Evolutionary conservation across 2,113 vertebrate species (phyloP).

Genomic region (Sardina pilchardus): DNA sequence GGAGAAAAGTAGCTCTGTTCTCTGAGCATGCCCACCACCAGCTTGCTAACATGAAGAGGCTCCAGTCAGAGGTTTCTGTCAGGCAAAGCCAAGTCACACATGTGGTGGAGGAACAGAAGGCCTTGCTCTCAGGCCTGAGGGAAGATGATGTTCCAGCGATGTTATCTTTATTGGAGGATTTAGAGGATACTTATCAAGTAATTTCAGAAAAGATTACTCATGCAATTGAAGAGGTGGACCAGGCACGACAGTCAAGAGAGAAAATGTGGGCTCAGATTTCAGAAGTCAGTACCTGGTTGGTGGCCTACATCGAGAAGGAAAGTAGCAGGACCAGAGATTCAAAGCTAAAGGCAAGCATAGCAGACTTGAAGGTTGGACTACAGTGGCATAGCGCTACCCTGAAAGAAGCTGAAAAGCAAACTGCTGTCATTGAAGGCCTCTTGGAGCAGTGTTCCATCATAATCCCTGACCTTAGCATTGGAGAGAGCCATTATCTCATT

Average conservation of each 20-base stretch:
- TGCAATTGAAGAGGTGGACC: conserved; percentile 73
- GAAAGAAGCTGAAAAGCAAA: conserved; percentile 66
- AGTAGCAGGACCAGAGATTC: conserved; percentile 41
- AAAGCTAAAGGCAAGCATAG: conserved; percentile 44
- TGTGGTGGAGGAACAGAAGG: conserved; percentile 66
- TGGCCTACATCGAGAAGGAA: conserved; percentile 52
- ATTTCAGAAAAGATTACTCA: conserved; percentile 70
- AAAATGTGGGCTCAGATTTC: conserved; percentile 70
- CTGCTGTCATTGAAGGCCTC: conserved; percentile 63
- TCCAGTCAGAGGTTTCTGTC: conserved; percentile 67
- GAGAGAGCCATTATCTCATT: conserved; percentile 79
- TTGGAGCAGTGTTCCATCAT: conserved; percentile 62
- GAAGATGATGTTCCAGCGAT: conserved; percentile 61
- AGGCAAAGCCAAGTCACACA: conserved; percentile 65
- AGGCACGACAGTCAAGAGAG: conserved; percentile 73
- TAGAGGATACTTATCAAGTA: conserved; percentile 74
- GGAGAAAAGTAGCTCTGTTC: conserved; percentile 74
- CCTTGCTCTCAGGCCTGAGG: conserved; percentile 49
- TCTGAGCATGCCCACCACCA: conserved; percentile 77
- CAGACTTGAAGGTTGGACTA: conserved; percentile 60
- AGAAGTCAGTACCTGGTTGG: conserved; percentile 71
- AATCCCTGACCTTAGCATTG: conserved; percentile 69
- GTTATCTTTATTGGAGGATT: conserved; percentile 59
- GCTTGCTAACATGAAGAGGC: conserved; percentile 73
- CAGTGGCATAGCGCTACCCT: conserved; percentile 61